Evolutionary conservation across 1,140 invertebrate species (phyloP).

Genomic region (Venustaconcha ellipsiformis): DNA sequence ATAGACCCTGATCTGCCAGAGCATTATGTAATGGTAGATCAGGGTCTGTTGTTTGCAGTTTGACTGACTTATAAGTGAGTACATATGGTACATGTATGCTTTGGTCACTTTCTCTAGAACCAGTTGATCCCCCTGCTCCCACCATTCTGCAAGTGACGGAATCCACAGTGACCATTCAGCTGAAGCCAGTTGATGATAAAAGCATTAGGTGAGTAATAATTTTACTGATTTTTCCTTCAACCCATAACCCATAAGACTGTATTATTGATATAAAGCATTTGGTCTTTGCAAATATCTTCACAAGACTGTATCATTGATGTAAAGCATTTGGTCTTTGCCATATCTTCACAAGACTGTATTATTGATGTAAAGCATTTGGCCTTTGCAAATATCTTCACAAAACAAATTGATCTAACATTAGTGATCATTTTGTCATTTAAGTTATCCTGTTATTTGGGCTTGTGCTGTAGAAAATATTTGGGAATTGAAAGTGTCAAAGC

Average conservation of each 20-base stretch:
- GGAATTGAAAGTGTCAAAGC: no score
- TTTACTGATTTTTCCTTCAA: neutral
- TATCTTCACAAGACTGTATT: neutral
- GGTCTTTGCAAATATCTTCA: neutral
- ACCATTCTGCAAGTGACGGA: constrained; percentile 41
- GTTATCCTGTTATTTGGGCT: neutral
- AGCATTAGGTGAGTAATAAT: constrained; percentile 38
- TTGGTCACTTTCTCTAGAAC: constrained; percentile 28
- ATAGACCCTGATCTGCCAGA: no score
- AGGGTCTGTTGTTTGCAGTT: neutral
- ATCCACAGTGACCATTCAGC: constrained; percentile 43
- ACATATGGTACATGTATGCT: no score
- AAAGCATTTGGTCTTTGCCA: no score
- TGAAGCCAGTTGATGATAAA: constrained; percentile 34
- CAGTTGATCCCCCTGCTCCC: constrained; percentile 36
- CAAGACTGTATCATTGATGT: no score
- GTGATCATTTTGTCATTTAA: neutral
- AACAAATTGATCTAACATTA: neutral
- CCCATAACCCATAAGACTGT: neutral
- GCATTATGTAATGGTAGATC: no score
- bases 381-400: neutral
- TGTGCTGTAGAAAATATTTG: no score
- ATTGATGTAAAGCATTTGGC: neutral
- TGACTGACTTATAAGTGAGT: neutral
- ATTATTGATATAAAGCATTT: neutral